Percentiles rank a stretch among this genome's conserved stretches.
These are phyloP conservation scores for Charaxes varanes DNA, from an alignment of 1,140 invertebrate genomes.

Conservation along the genomic window DNA sequence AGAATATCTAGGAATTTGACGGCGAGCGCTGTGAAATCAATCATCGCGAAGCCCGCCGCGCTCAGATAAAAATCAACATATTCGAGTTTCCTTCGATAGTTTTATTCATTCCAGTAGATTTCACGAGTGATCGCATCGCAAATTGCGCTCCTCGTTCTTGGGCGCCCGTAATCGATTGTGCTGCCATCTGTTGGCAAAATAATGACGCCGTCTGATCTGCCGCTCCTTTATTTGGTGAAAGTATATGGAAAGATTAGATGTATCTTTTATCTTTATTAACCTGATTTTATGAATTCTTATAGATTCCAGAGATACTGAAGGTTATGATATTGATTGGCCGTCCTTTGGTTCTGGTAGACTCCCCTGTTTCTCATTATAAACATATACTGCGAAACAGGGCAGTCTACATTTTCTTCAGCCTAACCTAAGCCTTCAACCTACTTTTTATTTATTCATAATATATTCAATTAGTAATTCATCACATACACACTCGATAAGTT, in stretches of 20 bases:
- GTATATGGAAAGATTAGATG: conserved; percentile 23
- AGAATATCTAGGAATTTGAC: no score
- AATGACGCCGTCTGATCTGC: conserved; percentile 60
- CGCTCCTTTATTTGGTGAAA: conserved; percentile 32
- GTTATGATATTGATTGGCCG: no score
- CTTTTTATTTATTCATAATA: no score
- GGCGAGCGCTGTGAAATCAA: conserved; percentile 24
- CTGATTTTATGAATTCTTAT: no score
- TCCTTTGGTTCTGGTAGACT: no score
- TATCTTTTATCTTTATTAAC: neutral
- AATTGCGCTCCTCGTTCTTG: conserved; percentile 53
- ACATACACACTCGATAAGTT: conserved; percentile 25
- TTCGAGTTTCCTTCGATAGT: conserved; percentile 52
- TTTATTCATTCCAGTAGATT: conserved; percentile 69
- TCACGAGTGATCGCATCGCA: conserved; percentile 56
- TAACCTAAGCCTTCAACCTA: no score
- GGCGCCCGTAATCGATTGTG: conserved; percentile 55
- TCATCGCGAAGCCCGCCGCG: conserved; percentile 15
- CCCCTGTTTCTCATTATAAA: no score
- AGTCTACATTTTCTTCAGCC: no score
- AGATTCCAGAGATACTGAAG: no score
- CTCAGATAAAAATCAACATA: conserved; percentile 35
- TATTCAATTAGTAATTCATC: conserved; percentile 4
- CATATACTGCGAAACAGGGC: no score
- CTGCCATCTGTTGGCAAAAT: conserved; percentile 68